Evolutionary conservation across 2,888 invertebrate species (phyloP), one percentile per base, ranked within the genome.

Genomic region (Callyntrura guangdongensis): DNA sequence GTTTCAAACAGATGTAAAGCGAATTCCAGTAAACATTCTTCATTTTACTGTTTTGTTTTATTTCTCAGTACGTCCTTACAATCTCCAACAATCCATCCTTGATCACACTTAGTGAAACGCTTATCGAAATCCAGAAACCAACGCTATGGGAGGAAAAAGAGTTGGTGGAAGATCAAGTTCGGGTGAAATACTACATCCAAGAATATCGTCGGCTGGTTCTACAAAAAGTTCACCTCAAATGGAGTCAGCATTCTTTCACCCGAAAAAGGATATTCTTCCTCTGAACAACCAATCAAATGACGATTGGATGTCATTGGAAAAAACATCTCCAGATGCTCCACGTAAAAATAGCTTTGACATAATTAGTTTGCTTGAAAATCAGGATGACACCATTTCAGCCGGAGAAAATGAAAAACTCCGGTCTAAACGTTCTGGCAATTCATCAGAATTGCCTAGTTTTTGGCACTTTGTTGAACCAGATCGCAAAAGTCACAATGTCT

Each of bases 401-500:
- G 45, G 49, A n/a, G 84, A 69, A 56, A 49, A 67, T 53, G 61
- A 77, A 61, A 77, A 59, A 0, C 22, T 1, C 14, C 20, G 20
- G 20, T 1, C 47, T 27, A 59, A 67, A 56, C 17, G 27, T 22
- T 56, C 85, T n/a, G 27, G n/a, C 8, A 53, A 69, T n/a, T 84
- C 69, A 3, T 36, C 36, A 0, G 86, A 59, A 25, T 20, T 87
- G 53, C 87, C 87, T 0, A 87, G 87, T n/a, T 87, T 87, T 45
- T 87, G 87, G 87, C 87, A 81, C 69, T 82, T 87, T 64, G 87
- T 87, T 69, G 64, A 87, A 56, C 87, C 87, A 20, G 69, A 81
- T 2, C 9, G 49, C n/a, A 59, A 53, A 67, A 25, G n/a, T 47
- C 25, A 69, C 2, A 79, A 79, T 36, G 25, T 77, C 45, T 61